phyloP scores from a whole-genome alignment of 2,888 invertebrate species.

The Periphyllus acericola region DNA sequence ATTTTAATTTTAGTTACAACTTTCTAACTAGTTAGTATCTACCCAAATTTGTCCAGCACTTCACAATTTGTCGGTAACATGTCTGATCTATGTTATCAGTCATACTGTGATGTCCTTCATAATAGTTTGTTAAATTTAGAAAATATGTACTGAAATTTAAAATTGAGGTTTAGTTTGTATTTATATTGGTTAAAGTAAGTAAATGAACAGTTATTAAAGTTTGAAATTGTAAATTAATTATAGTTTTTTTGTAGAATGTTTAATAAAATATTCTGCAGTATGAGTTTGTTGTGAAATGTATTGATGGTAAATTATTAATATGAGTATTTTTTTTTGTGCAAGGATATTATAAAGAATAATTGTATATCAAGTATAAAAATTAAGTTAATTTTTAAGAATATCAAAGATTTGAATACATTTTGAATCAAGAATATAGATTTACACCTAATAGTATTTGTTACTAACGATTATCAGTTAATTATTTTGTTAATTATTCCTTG shows the following conservation, averaged over 20 bases:
- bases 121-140: too few relatives aligned
- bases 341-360: background rate
- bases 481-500: too few relatives aligned
- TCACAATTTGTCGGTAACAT: background rate
- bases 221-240: too few relatives aligned
- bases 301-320: background rate
- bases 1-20: background rate
- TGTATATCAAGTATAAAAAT: background rate
- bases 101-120: too few relatives aligned
- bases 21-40: background rate
- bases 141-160: too few relatives aligned
- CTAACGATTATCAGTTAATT: background rate
- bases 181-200: too few relatives aligned
- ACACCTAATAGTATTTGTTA: background rate
- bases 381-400: background rate
- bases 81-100: background rate
- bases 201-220: too few relatives aligned
- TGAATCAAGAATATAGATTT: background rate
- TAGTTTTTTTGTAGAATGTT: background rate
- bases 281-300: background rate
- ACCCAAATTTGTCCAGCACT: background rate
- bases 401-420: background rate
- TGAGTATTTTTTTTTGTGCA: background rate
- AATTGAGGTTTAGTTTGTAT: too few relatives aligned
- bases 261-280: background rate